Conservation (phyloP, 2,113 vertebrate genomes). For the Notothenia coriiceps region DNA sequence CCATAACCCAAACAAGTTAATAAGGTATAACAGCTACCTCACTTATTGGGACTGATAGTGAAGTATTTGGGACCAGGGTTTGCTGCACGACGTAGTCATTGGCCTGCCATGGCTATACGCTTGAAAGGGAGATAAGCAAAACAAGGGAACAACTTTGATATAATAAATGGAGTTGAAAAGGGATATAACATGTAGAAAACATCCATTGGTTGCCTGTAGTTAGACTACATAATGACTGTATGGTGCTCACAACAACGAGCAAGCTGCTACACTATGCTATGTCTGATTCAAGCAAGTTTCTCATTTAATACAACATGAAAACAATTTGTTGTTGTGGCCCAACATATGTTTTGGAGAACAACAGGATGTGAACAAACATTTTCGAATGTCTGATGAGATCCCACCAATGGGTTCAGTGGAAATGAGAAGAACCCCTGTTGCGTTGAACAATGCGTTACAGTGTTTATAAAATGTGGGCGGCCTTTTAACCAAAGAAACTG, state of each 20-base stretch:
- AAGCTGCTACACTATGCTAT: background rate
- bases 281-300: background rate
- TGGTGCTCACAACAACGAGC: background rate
- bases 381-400: constrained; percentile 10
- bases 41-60: no score
- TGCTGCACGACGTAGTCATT: no score
- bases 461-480: background rate
- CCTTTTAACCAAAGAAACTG: constrained; percentile 14
- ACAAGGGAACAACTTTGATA: background rate
- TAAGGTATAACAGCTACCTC: background rate
- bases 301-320: background rate
- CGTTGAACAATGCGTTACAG: background rate
- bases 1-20: background rate
- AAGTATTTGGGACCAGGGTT: no score
- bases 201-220: background rate
- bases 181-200: background rate
- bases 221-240: background rate
- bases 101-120: no score
- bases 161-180: background rate
- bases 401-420: background rate
- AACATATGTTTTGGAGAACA: constrained; percentile 4
- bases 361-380: constrained; percentile 27
- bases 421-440: background rate
- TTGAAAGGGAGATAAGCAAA: background rate
- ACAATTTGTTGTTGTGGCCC: background rate